phyloP scores from a whole-genome alignment of 1,140 invertebrate species.

The Leptestheria dahalacensis region DNA sequence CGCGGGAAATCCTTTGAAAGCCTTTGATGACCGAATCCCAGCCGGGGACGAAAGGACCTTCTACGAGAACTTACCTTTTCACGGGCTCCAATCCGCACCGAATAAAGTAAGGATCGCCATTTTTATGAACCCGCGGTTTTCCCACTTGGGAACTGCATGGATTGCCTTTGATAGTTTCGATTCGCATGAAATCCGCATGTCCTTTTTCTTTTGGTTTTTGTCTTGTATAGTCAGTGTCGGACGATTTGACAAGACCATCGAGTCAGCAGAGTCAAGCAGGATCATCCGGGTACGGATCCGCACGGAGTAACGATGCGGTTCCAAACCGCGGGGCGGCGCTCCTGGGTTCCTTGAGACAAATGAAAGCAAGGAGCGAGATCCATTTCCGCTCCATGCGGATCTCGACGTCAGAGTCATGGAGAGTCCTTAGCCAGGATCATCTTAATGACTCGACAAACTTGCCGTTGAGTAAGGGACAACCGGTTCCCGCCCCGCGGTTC shows the following conservation, averaged over 20 bases:
- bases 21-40: background rate
- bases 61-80: constrained; percentile 86
- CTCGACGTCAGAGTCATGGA: background rate
- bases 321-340: background rate
- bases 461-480: background rate
- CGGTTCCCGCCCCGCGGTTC: constrained; percentile 21
- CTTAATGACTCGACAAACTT: background rate
- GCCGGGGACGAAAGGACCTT: constrained; percentile 41
- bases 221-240: constrained; percentile 17
- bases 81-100: constrained; percentile 73
- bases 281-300: constrained; percentile 43
- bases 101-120: constrained; percentile 55
- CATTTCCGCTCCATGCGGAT: background rate
- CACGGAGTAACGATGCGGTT: constrained; percentile 35
- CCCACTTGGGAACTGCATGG: background rate
- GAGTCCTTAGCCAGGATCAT: background rate
- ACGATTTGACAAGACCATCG: constrained; percentile 23
- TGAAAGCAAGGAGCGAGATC: background rate
- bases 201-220: background rate
- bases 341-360: background rate
- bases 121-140: background rate
- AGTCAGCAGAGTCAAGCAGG: constrained; percentile 35
- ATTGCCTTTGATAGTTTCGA: background rate
- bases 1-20: background rate
- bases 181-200: background rate